A percentile compares a stretch with the other conserved stretches of the same genome.
phyloP scores from a whole-genome alignment of 2,888 invertebrate species.

The Sclerodermus sp. region DNA sequence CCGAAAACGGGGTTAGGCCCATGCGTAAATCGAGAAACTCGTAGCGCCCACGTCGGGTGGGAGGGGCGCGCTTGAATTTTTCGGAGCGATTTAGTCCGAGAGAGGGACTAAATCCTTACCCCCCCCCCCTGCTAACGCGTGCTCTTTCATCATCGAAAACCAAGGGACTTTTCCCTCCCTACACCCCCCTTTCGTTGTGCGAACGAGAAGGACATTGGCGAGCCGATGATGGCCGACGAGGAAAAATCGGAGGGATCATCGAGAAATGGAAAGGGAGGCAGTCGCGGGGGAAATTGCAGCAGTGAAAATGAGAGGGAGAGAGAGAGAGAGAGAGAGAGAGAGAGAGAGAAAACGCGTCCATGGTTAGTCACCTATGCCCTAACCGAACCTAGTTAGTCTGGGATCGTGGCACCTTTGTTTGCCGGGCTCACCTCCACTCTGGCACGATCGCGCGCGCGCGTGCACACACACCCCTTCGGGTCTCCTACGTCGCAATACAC shows the following conservation, averaged over 20 bases:
- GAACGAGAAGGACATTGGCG: constrained; percentile 15
- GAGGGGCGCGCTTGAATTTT: too few relatives aligned
- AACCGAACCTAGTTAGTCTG: constrained; percentile 44
- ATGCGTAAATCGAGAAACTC: too few relatives aligned
- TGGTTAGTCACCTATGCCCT: constrained; percentile 22
- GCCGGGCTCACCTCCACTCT: constrained; percentile 36
- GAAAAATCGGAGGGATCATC: constrained; percentile 11
- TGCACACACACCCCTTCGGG: constrained; percentile 14
- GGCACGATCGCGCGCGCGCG: constrained; percentile 21
- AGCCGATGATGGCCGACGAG: constrained; percentile 14
- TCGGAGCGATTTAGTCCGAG: too few relatives aligned
- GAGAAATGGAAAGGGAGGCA: too few relatives aligned
- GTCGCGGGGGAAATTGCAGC: constrained; percentile 30
- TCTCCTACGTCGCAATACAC: constrained; percentile 25
- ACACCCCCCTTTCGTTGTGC: too few relatives aligned
- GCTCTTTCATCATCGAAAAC: too few relatives aligned
- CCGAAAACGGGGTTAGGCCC: constrained; percentile 4
- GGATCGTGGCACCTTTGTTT: constrained; percentile 43
- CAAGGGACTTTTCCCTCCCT: too few relatives aligned
- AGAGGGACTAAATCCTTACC: too few relatives aligned
- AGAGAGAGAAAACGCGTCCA: background rate
- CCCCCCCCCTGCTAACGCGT: too few relatives aligned
- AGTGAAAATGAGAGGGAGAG: constrained; percentile 11
- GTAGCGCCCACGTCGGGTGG: too few relatives aligned
- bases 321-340: constrained; percentile 10